Evolutionary conservation across 2,113 vertebrate genomes (phyloP).

Genomic region (Saccopteryx bilineata): DNA sequence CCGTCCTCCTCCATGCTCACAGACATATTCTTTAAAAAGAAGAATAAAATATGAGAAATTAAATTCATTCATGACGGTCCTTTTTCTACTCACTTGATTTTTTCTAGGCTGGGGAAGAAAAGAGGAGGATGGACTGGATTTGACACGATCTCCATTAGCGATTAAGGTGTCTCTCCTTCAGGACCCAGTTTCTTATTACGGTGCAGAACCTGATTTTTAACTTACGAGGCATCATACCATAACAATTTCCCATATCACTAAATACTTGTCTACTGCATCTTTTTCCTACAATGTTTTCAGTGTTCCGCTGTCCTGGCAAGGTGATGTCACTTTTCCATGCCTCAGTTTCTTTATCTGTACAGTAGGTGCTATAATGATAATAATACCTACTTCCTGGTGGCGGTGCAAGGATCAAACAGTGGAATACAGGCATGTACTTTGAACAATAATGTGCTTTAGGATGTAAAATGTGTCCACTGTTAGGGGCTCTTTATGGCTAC

Average conservation of each 20-base stretch:
- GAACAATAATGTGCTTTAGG: accelerated
- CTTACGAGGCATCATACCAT: accelerated
- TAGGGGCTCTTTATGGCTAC: accelerated
- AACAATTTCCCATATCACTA: neutral
- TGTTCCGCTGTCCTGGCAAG: too few relatives aligned
- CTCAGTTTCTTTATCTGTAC: neutral
- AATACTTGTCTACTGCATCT: accelerated
- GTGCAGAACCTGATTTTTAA: neutral
- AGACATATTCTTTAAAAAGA: neutral
- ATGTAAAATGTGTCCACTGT: accelerated
- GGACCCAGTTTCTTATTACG: neutral
- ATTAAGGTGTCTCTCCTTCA: neutral
- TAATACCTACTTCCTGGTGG: too few relatives aligned
- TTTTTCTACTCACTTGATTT: neutral
- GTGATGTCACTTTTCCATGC: accelerated
- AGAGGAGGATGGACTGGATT: neutral
- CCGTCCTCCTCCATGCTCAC: too few relatives aligned
- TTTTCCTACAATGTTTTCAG: neutral
- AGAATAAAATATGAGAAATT: neutral
- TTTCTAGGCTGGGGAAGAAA: neutral
- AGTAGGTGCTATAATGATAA: neutral
- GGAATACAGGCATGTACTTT: accelerated
- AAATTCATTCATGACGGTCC: neutral
- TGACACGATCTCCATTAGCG: neutral
- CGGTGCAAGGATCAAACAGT: accelerated